Evolutionary conservation across 2,113 vertebrate species (phyloP).

Genomic region (Aegithalos caudatus): DNA sequence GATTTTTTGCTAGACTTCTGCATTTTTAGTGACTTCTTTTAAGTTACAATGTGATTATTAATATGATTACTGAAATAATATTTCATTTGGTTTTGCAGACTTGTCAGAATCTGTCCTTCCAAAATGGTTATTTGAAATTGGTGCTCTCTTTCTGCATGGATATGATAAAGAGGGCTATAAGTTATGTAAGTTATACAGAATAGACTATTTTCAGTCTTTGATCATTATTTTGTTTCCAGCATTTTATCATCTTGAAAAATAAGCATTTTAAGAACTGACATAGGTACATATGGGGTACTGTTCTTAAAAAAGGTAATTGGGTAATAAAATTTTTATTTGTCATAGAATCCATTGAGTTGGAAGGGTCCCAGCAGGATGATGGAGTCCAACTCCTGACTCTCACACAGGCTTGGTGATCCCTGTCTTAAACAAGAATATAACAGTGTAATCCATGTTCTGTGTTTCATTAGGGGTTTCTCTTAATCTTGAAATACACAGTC

Average conservation of each 20-base stretch:
- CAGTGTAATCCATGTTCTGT: neutral
- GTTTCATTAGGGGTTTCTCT: neutral
- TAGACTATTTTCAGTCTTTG: neutral
- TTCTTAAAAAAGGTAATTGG: neutral
- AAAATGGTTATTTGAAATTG: constrained; percentile 87
- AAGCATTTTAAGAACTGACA: neutral
- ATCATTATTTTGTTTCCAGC: neutral
- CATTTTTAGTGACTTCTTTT: neutral
- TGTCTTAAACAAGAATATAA: neutral
- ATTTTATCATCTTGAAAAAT: neutral
- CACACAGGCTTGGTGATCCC: neutral
- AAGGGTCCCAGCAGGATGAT: neutral
- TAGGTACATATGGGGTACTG: neutral
- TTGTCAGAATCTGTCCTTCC: constrained; percentile 88
- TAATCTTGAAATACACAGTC: neutral
- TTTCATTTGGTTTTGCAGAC: constrained; percentile 76
- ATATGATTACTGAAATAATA: neutral
- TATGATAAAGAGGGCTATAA: constrained; percentile 98
- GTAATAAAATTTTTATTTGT: neutral
- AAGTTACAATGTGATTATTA: neutral
- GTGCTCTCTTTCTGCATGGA: constrained; percentile 90
- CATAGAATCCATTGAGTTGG: neutral
- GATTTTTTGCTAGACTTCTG: neutral
- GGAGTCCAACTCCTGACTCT: neutral
- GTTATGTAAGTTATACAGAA: constrained; percentile 81